phyloP scores from a whole-genome alignment of 2,888 invertebrate species.

The Camponotus fellah region DNA sequence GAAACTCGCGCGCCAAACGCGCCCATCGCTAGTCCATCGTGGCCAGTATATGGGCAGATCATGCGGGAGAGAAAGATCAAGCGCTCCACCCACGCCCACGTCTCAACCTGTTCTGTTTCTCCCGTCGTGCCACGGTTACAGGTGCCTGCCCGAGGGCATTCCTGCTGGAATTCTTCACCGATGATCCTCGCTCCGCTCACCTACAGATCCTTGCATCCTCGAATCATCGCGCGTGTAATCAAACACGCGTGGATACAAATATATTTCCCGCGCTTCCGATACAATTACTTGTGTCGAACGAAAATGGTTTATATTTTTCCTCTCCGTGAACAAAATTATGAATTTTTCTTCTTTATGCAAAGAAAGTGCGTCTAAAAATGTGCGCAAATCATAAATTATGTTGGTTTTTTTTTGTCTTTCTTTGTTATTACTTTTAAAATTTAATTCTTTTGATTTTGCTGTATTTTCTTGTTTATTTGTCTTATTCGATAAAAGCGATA shows the following conservation, averaged over 20 bases:
- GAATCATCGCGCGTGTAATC: slow-evolving; percentile 29
- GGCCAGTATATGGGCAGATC: slow-evolving; percentile 74
- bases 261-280: slow-evolving; percentile 1
- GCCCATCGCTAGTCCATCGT: slow-evolving; percentile 58
- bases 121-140: slow-evolving; percentile 82
- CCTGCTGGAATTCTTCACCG: slow-evolving; percentile 82
- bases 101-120: slow-evolving; percentile 85
- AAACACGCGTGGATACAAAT: slow-evolving; percentile 10
- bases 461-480: background rate
- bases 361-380: background rate
- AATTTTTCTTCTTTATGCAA: background rate
- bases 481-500: background rate
- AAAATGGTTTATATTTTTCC: background rate
- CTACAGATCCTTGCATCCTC: slow-evolving; percentile 67
- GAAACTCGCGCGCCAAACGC: slow-evolving; percentile 52
- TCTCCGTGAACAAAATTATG: background rate
- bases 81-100: slow-evolving; percentile 85
- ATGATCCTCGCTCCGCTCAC: slow-evolving; percentile 76
- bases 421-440: background rate
- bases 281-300: background rate
- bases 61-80: slow-evolving; percentile 81
- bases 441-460: background rate
- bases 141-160: slow-evolving; percentile 84
- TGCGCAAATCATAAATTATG: background rate
- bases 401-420: background rate